Evolutionary conservation across 2,113 vertebrate genomes (phyloP).

Genomic region (Thamnophis sirtalis): DNA sequence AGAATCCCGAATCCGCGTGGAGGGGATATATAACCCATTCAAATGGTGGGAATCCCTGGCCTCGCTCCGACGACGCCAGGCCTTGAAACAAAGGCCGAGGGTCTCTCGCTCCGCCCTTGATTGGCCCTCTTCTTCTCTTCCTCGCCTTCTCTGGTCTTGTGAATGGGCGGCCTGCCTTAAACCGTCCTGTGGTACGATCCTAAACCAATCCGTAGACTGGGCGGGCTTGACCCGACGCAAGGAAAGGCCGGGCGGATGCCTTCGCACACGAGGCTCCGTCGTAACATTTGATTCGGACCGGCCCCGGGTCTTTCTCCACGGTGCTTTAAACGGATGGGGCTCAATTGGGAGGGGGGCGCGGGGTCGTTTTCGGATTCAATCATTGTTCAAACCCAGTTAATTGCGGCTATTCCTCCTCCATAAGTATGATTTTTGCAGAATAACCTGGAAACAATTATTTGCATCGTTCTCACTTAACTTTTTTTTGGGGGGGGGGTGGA

Average conservation of each 20-base stretch:
- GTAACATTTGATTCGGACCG: not conserved
- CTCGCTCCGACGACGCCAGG: too few relatives aligned
- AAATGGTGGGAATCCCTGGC: not conserved
- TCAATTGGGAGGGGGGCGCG: not conserved
- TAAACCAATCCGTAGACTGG: not conserved
- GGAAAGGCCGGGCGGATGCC: not conserved
- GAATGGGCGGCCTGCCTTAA: not conserved
- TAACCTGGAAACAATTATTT: not conserved
- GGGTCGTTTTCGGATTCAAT: not conserved
- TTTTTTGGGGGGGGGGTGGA: not conserved
- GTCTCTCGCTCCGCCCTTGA: not conserved
- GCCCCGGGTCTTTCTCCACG: not conserved
- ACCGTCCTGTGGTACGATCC: not conserved
- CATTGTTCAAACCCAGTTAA: not conserved
- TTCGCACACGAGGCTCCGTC: too few relatives aligned
- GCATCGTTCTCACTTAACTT: not conserved
- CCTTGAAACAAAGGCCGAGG: not conserved
- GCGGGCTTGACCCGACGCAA: not conserved
- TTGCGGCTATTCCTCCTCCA: not conserved
- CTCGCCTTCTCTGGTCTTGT: not conserved
- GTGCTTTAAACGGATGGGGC: not conserved
- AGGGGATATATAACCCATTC: not conserved
- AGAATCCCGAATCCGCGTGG: not conserved
- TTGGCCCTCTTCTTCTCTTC: too few relatives aligned
- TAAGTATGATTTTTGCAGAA: not conserved